Evolutionary conservation across 2,888 invertebrate species (phyloP), one percentile per base, ranked within the genome.

Genomic region (Drosophila buzzatii): DNA sequence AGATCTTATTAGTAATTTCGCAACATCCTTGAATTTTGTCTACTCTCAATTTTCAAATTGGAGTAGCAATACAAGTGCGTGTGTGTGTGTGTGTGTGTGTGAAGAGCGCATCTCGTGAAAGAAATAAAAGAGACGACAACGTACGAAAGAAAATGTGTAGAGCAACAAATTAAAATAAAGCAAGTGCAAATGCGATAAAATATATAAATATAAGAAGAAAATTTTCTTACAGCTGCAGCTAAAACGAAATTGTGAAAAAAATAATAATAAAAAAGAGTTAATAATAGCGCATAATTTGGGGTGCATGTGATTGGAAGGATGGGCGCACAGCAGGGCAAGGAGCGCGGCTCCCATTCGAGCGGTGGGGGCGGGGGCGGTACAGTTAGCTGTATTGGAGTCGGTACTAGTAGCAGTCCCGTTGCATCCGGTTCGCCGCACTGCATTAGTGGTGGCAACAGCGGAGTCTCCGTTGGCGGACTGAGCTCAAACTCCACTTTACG

Each of bases 261-360:
- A 35, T 35, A 35, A 20, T 14, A 3, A 27, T 18, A 2, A 27
- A 53, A 33, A 3, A 27, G 49, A 33, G 47, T 27, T 52, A 20
- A 60, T 42, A 58, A 31, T 8, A 66, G 70, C 65, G 79, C 62
- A 53, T 52, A 52, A 53, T 44, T 53, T 65, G 41, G 79, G 55
- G 70, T 78, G 79, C 76, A 78, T 80, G 78, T 78, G 73, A 78
- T 80, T 72, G 69, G 59, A 72, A 51, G 62, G 70, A 98, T 98
- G 98, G 98, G 98, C 94, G 97, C 97, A 93, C 98, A 98, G 95
- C 98, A 97, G 95, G 97, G 97, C 93, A 98, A 98, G 94, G 98
- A 98, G 94, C 96, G 97, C 93, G 95, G 96, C 91, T 91, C 92
- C 45, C 91, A 91, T 65, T 92, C 92, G 63, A 92, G 92, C 68